These are phyloP conservation scores for Tribolium castaneum DNA, from an alignment of 1,140 invertebrate species.

Conservation along the genomic window DNA sequence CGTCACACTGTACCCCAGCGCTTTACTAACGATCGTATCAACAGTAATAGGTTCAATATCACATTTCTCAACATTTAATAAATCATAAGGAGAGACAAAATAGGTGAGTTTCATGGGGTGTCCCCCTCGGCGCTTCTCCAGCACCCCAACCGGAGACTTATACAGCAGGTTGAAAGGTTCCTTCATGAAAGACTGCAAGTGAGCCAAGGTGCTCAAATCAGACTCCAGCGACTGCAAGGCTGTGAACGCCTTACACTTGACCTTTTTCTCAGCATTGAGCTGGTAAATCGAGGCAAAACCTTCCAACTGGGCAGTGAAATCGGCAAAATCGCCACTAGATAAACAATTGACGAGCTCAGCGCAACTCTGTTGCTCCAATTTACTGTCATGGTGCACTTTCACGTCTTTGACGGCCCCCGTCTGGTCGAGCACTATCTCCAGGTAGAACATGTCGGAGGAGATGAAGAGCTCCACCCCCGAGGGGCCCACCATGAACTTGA, in stretches of 20 bases:
- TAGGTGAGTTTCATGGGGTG: conserved; percentile 95
- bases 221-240: conserved; percentile 92
- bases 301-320: conserved; percentile 92
- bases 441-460: conserved; percentile 96
- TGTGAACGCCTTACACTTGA: conserved; percentile 93
- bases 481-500: conserved; percentile 81
- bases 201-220: conserved; percentile 87
- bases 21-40: conserved; percentile 76
- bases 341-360: conserved; percentile 86
- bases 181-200: conserved; percentile 80
- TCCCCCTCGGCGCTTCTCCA: conserved; percentile 80
- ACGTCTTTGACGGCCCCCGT: conserved; percentile 90
- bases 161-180: conserved; percentile 90
- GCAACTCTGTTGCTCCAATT: conserved; percentile 80
- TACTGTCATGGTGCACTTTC: conserved; percentile 90
- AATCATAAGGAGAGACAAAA: conserved; percentile 94
- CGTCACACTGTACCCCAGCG: conserved; percentile 87
- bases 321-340: conserved; percentile 86
- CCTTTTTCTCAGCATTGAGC: conserved; percentile 93
- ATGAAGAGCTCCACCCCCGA: conserved; percentile 87
- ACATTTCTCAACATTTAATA: conserved; percentile 81
- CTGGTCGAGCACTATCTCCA: conserved; percentile 82
- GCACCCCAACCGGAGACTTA: conserved; percentile 88
- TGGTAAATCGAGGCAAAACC: conserved; percentile 91
- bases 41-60: conserved; percentile 79